Base-by-base conservation (phyloP, 2,113 vertebrate genomes). In the Gnathonemus echidnorhynchus region DNA sequence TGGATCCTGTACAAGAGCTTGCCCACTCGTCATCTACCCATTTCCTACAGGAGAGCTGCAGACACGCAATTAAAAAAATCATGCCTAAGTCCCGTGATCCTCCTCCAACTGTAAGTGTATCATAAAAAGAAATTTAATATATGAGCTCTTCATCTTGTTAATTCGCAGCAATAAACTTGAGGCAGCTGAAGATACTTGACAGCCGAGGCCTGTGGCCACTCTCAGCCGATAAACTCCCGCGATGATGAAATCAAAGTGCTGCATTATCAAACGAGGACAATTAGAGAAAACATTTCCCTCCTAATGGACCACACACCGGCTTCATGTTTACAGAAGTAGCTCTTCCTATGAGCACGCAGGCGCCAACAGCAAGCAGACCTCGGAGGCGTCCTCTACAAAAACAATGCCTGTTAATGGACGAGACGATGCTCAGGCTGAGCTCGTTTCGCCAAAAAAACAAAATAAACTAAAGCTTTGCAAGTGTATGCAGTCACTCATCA, bases 151-250 rank as follows among this genome's bases (percentile, higher is more conserved):
- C 4, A 45, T 50, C 86, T 19, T 53, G 53, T 58, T 50, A 84
- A 88, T 80, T 89, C 50, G 7, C 31, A 62, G 8, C 35, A 66
- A 90, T 62, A 27, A 90, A 89, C 89, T 90, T 1, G 58, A 45
- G 56, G 45, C 17, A 83, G 84, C 66, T 89, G 17, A 87, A 77
- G 89, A 39, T 24, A 39, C 39, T 62, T 35, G 53, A 91, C 49
- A 42, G 39, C 13, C 11, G 27, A 89, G 52, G 21, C 48, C 42
- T 13, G 35, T n/a, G 83, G 39, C 77, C 89, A 42, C 77, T 90
- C 86, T 91, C 88, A 70, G 7, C 77, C 83, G 46, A 86, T 70
- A 91, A 91, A 86, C 91, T 84, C 74, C 77, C 49, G 49, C 49
- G 87, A 49, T 62, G 58, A 87, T 85, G 56, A 66, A 58, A 89